phyloP scores from a whole-genome alignment of 2,113 vertebrate species.

The Heterocephalus glaber region DNA sequence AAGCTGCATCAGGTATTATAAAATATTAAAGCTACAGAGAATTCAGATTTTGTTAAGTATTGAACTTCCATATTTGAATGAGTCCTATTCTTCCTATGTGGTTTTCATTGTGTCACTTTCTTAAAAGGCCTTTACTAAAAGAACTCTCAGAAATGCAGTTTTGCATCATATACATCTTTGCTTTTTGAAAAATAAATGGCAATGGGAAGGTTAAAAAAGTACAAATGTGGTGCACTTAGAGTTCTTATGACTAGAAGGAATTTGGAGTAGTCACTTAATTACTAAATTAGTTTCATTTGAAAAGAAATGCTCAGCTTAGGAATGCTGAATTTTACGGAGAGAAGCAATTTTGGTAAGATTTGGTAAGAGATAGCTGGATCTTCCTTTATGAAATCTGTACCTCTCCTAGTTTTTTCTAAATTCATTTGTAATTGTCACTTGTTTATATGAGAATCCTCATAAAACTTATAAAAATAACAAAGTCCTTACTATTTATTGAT shows the following conservation, averaged over 20 bases:
- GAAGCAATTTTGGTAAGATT: constrained; percentile 65
- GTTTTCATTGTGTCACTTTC: constrained; percentile 47
- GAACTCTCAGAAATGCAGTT: not conserved
- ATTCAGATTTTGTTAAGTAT: not conserved
- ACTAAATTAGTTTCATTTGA: constrained; percentile 57
- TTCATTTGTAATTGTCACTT: constrained; percentile 8
- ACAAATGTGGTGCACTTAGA: not conserved
- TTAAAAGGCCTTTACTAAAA: constrained; percentile 21
- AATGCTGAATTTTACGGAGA: constrained; percentile 70
- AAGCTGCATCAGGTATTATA: not conserved
- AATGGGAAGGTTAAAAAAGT: not conserved
- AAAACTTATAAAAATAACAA: not conserved
- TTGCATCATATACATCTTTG: not conserved
- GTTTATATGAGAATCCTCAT: not conserved
- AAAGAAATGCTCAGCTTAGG: constrained; percentile 63
- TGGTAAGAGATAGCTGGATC: not conserved
- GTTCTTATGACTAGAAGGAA: not conserved
- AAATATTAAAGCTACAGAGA: not conserved
- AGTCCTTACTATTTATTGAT: not conserved
- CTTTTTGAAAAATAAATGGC: not conserved
- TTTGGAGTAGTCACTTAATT: constrained; percentile 20
- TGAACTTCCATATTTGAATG: not conserved
- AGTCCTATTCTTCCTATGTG: not conserved
- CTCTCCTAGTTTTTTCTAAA: not conserved
- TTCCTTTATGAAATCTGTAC: not conserved